Evolutionary conservation across 1,140 invertebrate species (phyloP).

Genomic region (Neuroterus valhalla): DNA sequence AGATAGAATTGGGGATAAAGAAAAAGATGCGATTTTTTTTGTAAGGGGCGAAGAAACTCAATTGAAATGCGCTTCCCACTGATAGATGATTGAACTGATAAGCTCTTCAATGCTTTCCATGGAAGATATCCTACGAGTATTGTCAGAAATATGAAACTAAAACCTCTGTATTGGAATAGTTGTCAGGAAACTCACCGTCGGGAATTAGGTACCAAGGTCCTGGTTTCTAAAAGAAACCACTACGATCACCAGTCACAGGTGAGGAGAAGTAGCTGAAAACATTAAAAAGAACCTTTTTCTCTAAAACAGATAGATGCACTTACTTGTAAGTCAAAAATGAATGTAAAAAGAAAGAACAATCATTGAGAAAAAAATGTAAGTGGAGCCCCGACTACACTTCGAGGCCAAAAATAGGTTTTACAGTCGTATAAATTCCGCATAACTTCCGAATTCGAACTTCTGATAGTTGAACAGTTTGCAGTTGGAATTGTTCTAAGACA

Average conservation of each 20-base stretch:
- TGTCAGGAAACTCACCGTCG: conserved; percentile 59
- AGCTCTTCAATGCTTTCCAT: conserved; percentile 12
- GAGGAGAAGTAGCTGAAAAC: conserved; percentile 52
- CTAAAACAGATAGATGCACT: too few relatives aligned
- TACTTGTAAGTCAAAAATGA: too few relatives aligned
- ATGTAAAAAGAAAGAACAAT: not conserved
- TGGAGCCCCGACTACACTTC: too few relatives aligned
- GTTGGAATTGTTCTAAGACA: too few relatives aligned
- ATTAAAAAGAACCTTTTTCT: conserved; percentile 39
- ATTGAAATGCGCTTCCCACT: not conserved
- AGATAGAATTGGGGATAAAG: not conserved
- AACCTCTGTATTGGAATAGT: conserved; percentile 13
- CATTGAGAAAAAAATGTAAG: not conserved
- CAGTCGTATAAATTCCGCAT: too few relatives aligned
- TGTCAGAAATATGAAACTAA: conserved; percentile 21
- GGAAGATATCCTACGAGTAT: conserved; percentile 22
- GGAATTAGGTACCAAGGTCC: conserved; percentile 59
- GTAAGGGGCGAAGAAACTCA: not conserved
- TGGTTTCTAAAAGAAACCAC: conserved; percentile 64
- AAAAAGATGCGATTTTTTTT: not conserved
- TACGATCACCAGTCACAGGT: conserved; percentile 60
- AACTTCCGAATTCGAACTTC: too few relatives aligned
- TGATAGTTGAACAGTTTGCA: too few relatives aligned
- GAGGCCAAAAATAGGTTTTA: too few relatives aligned
- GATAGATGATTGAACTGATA: conserved; percentile 14